A percentile compares a stretch with the other conserved stretches of the same genome.
Conservation (phyloP, 2,888 invertebrate species). For the Perdita meconis region DNA sequence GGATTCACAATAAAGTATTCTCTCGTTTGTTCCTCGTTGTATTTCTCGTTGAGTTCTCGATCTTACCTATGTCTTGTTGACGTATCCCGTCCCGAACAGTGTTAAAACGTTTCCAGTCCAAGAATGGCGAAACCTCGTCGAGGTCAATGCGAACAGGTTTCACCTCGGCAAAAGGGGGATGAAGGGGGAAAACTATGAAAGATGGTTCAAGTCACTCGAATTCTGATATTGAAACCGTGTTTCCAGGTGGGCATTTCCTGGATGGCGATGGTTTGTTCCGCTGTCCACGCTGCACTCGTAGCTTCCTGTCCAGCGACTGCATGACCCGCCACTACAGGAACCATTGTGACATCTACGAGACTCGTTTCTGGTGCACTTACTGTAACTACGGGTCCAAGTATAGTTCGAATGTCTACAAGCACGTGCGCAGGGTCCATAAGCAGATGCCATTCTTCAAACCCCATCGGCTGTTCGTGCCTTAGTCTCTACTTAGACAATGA, state of each 20-base stretch:
- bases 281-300: slow-evolving; percentile 71
- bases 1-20: background rate
- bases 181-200: background rate
- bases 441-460: slow-evolving; percentile 74
- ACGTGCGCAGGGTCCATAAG: slow-evolving; percentile 76
- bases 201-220: background rate
- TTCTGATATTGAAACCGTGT: slow-evolving; percentile 63
- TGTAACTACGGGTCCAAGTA: slow-evolving; percentile 77
- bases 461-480: slow-evolving; percentile 50
- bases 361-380: slow-evolving; percentile 79
- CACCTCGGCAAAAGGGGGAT: background rate
- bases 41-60: too few species aligned
- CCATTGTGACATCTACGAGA: slow-evolving; percentile 77
- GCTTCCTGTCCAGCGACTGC: slow-evolving; percentile 72
- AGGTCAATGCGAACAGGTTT: background rate
- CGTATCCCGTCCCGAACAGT: too few species aligned
- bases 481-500: background rate
- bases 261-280: slow-evolving; percentile 67
- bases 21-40: background rate
- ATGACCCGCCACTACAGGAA: slow-evolving; percentile 78
- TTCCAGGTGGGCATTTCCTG: slow-evolving; percentile 70
- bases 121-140: too few species aligned
- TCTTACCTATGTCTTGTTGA: too few species aligned
- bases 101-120: too few species aligned
- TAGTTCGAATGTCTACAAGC: slow-evolving; percentile 77